A percentile compares a stretch with the other conserved stretches of the same genome.
Evolutionary conservation across 2,888 invertebrate species (phyloP).

Genomic region (Malacosoma neustria): DNA sequence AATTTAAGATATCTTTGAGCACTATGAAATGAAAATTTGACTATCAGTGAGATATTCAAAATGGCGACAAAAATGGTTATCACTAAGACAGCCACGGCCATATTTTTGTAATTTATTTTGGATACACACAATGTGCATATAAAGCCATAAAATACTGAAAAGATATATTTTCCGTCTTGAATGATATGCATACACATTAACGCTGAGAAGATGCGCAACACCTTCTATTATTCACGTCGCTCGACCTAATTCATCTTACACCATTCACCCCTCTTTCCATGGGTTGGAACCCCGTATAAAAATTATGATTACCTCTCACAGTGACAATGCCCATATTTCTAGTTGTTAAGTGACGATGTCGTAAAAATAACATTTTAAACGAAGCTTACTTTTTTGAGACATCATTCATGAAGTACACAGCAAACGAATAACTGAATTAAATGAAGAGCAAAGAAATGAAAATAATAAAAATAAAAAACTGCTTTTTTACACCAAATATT

Average conservation of each 20-base stretch:
- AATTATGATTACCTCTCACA: conserved; percentile 57
- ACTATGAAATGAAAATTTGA: too few species aligned
- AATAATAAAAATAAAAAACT: not conserved
- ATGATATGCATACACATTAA: not conserved
- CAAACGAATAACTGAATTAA: too few species aligned
- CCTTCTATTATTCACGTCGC: not conserved
- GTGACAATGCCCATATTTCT: conserved; percentile 55
- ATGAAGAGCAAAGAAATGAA: not conserved
- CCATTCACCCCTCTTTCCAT: not conserved
- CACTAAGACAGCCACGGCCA: too few species aligned
- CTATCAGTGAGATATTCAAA: too few species aligned
- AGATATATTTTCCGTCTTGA: not conserved
- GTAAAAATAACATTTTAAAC: not conserved
- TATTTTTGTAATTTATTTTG: too few species aligned
- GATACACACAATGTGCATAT: too few species aligned
- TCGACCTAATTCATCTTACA: not conserved
- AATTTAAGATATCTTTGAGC: too few species aligned
- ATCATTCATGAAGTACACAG: too few species aligned
- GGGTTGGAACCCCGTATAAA: conserved; percentile 16
- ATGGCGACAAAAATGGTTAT: too few species aligned
- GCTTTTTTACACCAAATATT: not conserved
- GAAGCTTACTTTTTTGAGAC: not conserved
- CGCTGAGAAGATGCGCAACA: not conserved
- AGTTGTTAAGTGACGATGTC: conserved; percentile 27
- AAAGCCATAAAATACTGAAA: too few species aligned